A percentile compares a stretch with the other conserved stretches of the same genome.
Evolutionary conservation across 2,113 vertebrate species (phyloP).

Genomic region (Ifrita kowaldi): DNA sequence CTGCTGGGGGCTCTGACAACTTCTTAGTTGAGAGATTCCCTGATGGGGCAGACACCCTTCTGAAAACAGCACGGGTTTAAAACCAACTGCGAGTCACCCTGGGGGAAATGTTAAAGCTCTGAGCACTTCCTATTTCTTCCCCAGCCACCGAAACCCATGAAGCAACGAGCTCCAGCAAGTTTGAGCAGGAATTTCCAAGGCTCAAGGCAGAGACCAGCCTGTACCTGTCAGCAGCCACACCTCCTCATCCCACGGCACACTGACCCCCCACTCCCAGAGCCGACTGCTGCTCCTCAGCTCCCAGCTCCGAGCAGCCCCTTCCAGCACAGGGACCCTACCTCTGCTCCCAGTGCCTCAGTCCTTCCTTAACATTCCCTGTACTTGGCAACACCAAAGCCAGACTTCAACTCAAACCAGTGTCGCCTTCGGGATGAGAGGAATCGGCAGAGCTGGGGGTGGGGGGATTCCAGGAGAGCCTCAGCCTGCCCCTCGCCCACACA

Average conservation of each 20-base stretch:
- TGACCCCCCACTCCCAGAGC: not conserved
- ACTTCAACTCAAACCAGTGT: not conserved
- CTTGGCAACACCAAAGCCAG: not conserved
- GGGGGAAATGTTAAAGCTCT: not conserved
- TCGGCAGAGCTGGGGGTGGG: not conserved
- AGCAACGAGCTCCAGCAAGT: not conserved
- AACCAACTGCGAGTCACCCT: not conserved
- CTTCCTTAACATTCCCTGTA: not conserved
- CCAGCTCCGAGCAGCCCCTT: rapidly evolving
- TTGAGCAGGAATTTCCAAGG: not conserved
- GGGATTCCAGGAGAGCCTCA: not conserved
- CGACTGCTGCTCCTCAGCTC: not conserved
- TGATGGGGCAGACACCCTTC: not conserved
- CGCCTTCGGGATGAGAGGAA: rapidly evolving
- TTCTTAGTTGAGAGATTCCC: not conserved
- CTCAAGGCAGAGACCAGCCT: not conserved
- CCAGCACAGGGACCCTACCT: not conserved
- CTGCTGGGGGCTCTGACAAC: not conserved
- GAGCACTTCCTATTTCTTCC: not conserved
- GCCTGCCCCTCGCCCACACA: not conserved
- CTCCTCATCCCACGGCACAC: not conserved
- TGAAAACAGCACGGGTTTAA: not conserved
- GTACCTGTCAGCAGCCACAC: not conserved
- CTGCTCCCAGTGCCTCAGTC: rapidly evolving
- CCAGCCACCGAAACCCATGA: rapidly evolving